Percentiles rank a stretch among this genome's conserved stretches.
Conservation (phyloP, 2,888 invertebrate genomes). For the Pseudococcus jackbeardsleyi region DNA sequence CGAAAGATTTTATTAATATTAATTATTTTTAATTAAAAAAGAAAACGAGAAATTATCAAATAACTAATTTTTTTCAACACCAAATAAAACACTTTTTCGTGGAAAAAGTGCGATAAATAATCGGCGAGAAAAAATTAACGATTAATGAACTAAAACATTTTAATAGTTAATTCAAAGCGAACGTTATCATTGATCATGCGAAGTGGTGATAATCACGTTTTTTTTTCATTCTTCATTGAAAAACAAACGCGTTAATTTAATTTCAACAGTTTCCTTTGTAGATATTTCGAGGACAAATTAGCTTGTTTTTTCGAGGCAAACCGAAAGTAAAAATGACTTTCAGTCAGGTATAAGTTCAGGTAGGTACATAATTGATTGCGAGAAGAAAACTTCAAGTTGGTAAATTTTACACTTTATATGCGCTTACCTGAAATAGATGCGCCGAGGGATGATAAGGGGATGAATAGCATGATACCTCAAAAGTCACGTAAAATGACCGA, state of each 20-base stretch:
- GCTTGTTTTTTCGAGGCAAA: not conserved
- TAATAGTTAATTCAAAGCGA: conserved; percentile 51
- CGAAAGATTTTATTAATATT: conserved; percentile 36
- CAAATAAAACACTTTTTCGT: conserved; percentile 14
- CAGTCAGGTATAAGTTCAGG: not conserved
- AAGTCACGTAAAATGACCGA: too few relatives aligned
- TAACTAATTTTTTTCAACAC: conserved; percentile 26
- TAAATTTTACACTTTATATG: too few relatives aligned
- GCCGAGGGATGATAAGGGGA: too few relatives aligned
- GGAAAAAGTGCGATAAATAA: not conserved
- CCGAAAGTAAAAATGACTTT: not conserved
- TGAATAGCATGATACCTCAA: too few relatives aligned
- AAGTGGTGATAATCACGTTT: conserved; percentile 36
- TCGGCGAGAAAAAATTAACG: conserved; percentile 41
- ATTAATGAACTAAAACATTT: conserved; percentile 52
- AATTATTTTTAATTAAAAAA: conserved; percentile 52
- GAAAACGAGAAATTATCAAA: conserved; percentile 47
- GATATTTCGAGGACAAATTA: conserved; percentile 22
- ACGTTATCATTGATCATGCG: conserved; percentile 28
- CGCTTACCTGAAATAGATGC: too few relatives aligned
- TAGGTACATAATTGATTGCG: too few relatives aligned
- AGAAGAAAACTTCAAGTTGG: too few relatives aligned
- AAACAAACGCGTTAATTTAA: conserved; percentile 48
- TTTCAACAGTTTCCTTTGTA: not conserved
- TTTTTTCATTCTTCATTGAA: conserved; percentile 29